Base-by-base conservation (phyloP, 1,140 invertebrate species). In the Galleria mellonella region DNA sequence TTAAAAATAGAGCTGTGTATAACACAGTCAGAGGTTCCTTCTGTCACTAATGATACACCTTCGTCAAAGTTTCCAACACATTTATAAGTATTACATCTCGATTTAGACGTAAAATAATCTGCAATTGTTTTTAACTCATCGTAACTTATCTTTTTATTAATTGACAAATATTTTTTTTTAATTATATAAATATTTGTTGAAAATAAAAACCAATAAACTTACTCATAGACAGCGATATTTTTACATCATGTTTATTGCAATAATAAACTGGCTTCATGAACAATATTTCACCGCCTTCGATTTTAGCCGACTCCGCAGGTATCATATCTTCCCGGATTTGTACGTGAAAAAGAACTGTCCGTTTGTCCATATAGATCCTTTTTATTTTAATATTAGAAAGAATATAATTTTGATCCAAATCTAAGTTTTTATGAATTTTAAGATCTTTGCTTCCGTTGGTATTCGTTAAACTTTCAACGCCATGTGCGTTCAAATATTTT, bases 61-160 rank as follows among this genome's bases (percentile, higher is more conserved):
- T 77, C 68, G 51, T 79, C 76, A 53, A 72, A 86, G 47, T 86
- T 70, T 0, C 83, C 83, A 0, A 69, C 38, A 42, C 83, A 86
- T 0, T 52, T 60, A 42, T 71, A 63, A 9, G 43, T 69, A 1
- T 46, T 47, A 41, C 75, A 82, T 1, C 54, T 52, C 0, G 41
- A 15, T 3, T 53, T 43, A 4, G 40, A 57, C 5, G 56, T 40
- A 31, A 51, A 59, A 13, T 60, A 45, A 23, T 60, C 69, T 75
- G 31, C 12, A 60, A 47, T 33, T 39, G n/a, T n/a, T n/a, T n/a
- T n/a, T n/a, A n/a, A n/a, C n/a, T n/a, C n/a, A n/a, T n/a, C n/a
- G n/a, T n/a, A n/a, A n/a, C n/a, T n/a, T n/a, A n/a, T n/a, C n/a
- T n/a, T n/a, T n/a, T n/a, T n/a, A n/a, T n/a, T n/a, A n/a, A n/a